Conservation (phyloP, 1,140 invertebrate genomes). For the Drosophila athabasca region DNA sequence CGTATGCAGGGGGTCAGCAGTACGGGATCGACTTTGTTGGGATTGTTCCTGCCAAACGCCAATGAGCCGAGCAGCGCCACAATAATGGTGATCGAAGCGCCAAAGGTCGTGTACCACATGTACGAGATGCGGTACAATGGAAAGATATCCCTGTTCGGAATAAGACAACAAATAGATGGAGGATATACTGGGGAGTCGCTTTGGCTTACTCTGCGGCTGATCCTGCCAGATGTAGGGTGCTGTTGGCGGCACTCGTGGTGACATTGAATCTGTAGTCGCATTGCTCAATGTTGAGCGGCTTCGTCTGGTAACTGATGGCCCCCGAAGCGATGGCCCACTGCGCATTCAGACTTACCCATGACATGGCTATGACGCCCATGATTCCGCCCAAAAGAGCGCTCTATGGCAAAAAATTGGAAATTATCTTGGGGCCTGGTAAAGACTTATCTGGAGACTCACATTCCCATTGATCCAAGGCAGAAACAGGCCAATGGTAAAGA, state of each 20-base stretch:
- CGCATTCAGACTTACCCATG: constrained; percentile 92
- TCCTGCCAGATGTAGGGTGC: constrained; percentile 16
- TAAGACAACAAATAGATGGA: not conserved
- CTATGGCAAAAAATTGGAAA: constrained; percentile 82
- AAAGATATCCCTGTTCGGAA: constrained; percentile 84
- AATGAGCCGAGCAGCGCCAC: constrained; percentile 84
- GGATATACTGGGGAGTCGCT: too few relatives aligned
- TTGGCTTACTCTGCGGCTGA: constrained; percentile 46
- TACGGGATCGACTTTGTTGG: constrained; percentile 60
- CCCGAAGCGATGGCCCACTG: constrained; percentile 89
- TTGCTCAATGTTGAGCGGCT: constrained; percentile 87
- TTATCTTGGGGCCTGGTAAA: constrained; percentile 5
- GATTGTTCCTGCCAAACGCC: constrained; percentile 78
- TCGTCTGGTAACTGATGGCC: constrained; percentile 86
- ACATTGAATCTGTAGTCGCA: constrained; percentile 87
- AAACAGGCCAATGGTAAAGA: constrained; percentile 90
- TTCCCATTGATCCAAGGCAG: constrained; percentile 88
- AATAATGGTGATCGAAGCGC: constrained; percentile 85
- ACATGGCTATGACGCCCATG: constrained; percentile 87
- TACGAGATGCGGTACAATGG: constrained; percentile 87
- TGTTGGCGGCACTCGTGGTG: constrained; percentile 37
- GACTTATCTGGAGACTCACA: constrained; percentile 81
- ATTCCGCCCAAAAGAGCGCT: constrained; percentile 90
- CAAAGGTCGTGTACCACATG: constrained; percentile 88
- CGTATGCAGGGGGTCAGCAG: constrained; percentile 77